Percentiles rank a stretch among this genome's conserved stretches.
Evolutionary conservation across 2,113 vertebrate species (phyloP).

Genomic region (Mastomys natalensis): DNA sequence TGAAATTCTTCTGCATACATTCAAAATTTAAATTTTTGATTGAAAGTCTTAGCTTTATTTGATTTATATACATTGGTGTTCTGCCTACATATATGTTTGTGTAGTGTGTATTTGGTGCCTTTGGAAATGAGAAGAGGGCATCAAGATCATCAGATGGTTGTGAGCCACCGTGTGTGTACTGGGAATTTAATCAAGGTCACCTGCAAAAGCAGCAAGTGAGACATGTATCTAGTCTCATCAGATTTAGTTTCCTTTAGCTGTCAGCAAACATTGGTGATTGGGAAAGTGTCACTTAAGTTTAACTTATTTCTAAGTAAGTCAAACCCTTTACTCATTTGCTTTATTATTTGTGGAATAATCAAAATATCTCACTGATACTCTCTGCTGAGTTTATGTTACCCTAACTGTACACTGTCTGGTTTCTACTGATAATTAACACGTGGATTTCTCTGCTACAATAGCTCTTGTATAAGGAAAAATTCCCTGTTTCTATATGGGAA

Average conservation of each 20-base stretch:
- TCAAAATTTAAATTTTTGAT: neutral
- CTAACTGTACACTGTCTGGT: neutral
- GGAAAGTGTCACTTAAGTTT: neutral
- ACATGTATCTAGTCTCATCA: neutral
- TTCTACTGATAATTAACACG: neutral
- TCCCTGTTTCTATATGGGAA: neutral
- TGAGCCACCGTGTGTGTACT: neutral
- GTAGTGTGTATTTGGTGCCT: neutral
- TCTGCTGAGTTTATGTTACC: neutral
- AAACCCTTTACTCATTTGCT: neutral
- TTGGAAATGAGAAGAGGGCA: neutral
- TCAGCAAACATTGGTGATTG: neutral
- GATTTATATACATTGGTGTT: neutral
- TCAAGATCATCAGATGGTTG: neutral
- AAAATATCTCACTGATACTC: neutral
- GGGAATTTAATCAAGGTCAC: neutral
- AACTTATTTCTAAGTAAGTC: neutral
- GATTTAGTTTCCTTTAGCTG: neutral
- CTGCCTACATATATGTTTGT: neutral
- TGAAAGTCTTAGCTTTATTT: neutral
- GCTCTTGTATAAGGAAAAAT: neutral
- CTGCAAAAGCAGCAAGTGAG: neutral
- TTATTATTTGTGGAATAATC: neutral
- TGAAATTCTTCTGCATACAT: neutral
- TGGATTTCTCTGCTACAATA: neutral